These are phyloP conservation scores for Drosophila barbarae DNA, from an alignment of 2,888 invertebrate species.

Conservation along the genomic window DNA sequence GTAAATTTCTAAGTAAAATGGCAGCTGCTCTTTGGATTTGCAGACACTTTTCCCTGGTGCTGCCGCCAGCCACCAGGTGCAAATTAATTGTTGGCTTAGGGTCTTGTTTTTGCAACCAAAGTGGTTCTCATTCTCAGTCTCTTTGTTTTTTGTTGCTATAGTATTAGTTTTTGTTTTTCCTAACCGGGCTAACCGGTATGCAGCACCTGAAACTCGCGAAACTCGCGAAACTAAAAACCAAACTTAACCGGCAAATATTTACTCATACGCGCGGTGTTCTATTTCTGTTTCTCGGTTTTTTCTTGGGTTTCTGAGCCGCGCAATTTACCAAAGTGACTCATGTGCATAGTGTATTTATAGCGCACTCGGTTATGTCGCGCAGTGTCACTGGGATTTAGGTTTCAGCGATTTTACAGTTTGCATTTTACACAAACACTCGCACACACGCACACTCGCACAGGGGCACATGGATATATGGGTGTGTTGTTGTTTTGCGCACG, in stretches of 20 bases:
- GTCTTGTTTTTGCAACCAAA: slow-evolving; percentile 4
- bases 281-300: slow-evolving; percentile 14
- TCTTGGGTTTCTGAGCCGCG: not conserved
- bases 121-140: slow-evolving; percentile 1
- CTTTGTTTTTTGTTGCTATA: slow-evolving; percentile 1
- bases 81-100: slow-evolving; percentile 10
- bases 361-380: slow-evolving; percentile 19
- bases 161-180: not conserved
- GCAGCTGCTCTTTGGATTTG: not conserved
- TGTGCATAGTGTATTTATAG: slow-evolving; percentile 7
- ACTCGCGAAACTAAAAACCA: slow-evolving; percentile 10
- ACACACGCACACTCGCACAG: not conserved
- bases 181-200: slow-evolving; percentile 37
- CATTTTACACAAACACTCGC: slow-evolving; percentile 1
- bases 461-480: slow-evolving; percentile 23
- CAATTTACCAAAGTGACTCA: slow-evolving; percentile 17
- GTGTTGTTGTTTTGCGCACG: slow-evolving; percentile 33
- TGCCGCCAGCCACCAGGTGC: not conserved
- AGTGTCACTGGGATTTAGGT: slow-evolving; percentile 19
- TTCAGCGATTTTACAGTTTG: slow-evolving; percentile 13
- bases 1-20: not conserved
- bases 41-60: not conserved
- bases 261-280: slow-evolving; percentile 7
- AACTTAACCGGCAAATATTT: slow-evolving; percentile 26
- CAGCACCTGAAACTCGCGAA: not conserved